Evolutionary conservation across 2,888 invertebrate genomes (phyloP).

Genomic region (Caenorhabditis auriculariae): DNA sequence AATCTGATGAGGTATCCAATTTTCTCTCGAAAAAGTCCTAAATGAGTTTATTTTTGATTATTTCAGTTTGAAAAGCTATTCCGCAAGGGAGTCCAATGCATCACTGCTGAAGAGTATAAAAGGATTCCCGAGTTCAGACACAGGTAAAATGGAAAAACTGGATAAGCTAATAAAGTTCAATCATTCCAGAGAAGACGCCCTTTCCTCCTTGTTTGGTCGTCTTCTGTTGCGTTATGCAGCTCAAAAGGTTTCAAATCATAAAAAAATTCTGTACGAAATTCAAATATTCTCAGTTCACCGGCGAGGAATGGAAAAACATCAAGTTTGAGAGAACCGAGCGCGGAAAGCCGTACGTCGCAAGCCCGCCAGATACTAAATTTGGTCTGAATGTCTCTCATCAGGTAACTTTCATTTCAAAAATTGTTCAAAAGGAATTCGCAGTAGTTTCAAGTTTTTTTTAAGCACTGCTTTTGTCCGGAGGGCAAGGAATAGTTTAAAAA

Average conservation of each 20-base stretch:
- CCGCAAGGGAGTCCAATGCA: constrained; percentile 58
- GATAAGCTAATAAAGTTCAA: not conserved
- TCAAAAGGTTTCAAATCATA: constrained; percentile 27
- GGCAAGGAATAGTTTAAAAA: no score
- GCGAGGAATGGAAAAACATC: constrained; percentile 52
- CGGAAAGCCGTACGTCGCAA: constrained; percentile 59
- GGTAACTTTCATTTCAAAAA: no score
- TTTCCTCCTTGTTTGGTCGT: constrained; percentile 57
- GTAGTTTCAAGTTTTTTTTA: no score
- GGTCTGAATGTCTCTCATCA: constrained; percentile 63
- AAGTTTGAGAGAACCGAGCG: constrained; percentile 57
- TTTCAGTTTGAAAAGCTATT: constrained; percentile 53
- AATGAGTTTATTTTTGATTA: not conserved
- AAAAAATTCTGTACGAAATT: not conserved
- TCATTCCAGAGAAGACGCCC: constrained; percentile 48
- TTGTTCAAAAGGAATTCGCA: no score
- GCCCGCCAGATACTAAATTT: constrained; percentile 48
- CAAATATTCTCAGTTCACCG: constrained; percentile 45
- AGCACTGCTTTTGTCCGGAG: no score
- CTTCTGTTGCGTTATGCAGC: constrained; percentile 56
- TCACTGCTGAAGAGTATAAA: constrained; percentile 57
- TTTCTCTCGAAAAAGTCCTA: not conserved
- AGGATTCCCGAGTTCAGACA: constrained; percentile 52
- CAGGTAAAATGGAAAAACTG: constrained; percentile 9
- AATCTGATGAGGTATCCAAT: constrained; percentile 44